Evolutionary conservation across 2,113 vertebrate species (phyloP), one percentile per base, ranked within the genome.

Genomic region (Cinclus mexicanus): DNA sequence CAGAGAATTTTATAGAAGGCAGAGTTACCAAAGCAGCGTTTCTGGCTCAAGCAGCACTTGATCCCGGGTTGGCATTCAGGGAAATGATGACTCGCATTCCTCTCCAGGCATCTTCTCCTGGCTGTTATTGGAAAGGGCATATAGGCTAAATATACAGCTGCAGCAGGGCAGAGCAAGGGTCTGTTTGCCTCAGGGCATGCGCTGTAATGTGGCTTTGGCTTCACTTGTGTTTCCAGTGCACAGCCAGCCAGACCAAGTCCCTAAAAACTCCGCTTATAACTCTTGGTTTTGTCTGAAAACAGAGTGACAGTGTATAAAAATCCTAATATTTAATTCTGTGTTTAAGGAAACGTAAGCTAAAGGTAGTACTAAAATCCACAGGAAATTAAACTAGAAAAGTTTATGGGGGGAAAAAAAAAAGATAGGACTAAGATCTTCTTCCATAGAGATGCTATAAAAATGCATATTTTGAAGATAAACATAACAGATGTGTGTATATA

Each of bases 61-160:
- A 87, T 80, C 78, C 79, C 1, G 0, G 85, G 90, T 79, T 0
- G 0, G 61, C 82, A 37, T 56, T 75, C 82, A 47, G 82, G 75
- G 74, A 71, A 91, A 75, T 1, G 49, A 91, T 75, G 78, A 84
- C 57, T 80, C 7, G 7, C 82, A 88, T 94, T 95, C 92, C 85
- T 72, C 87, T 19, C 81, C 39, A 83, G 90, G 69, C 81, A 84
- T 89, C 77, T 84, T 84, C 80, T 87, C 74, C 92, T 3, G 6
- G 63, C 92, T 94, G 57, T 76, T 82, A 93, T 1, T 91, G 90
- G 57, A 90, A 95, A 95, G 88, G 96, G 70, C 90, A 83, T 31
- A 53, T 3, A 79, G 82, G 90, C 96, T 97, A 97, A 95, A 97
- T 93, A 93, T 91, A 91, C 70, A 87, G 74, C 92, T 44, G 67